Evolutionary conservation across 2,113 vertebrate genomes (phyloP).

Genomic region (Willisornis vidua): DNA sequence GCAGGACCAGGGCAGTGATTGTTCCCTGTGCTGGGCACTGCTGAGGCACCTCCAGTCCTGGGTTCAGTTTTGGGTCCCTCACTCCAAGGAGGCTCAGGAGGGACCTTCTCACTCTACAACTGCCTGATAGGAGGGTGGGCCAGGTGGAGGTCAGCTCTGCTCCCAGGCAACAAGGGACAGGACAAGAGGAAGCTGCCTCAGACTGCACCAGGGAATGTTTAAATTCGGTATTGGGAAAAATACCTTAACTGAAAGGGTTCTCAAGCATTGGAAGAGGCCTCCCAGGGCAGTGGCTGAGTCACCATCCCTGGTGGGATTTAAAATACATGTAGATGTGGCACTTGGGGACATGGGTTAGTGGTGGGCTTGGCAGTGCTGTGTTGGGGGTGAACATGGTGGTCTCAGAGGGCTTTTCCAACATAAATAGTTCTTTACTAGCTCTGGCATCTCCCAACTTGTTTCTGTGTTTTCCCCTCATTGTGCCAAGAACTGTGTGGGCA

Average conservation of each 20-base stretch:
- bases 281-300: not conserved
- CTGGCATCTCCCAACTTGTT: accelerated
- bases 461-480: accelerated
- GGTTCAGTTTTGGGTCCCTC: not conserved
- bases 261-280: not conserved
- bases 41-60: not conserved
- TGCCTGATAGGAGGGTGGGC: not conserved
- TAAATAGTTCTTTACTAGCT: not conserved
- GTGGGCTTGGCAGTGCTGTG: not conserved
- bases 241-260: not conserved
- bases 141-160: accelerated
- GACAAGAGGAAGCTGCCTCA: accelerated
- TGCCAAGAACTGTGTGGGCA: not conserved
- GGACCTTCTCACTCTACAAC: not conserved
- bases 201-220: not conserved
- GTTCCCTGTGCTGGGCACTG: not conserved
- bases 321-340: not conserved
- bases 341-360: not conserved
- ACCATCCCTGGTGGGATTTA: not conserved
- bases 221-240: not conserved
- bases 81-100: not conserved
- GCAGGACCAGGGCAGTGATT: not conserved
- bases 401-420: not conserved
- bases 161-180: not conserved
- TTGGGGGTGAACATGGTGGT: not conserved